These are phyloP conservation scores for Stenurella melanura DNA, from an alignment of 2,888 invertebrate species.

Conservation along the genomic window DNA sequence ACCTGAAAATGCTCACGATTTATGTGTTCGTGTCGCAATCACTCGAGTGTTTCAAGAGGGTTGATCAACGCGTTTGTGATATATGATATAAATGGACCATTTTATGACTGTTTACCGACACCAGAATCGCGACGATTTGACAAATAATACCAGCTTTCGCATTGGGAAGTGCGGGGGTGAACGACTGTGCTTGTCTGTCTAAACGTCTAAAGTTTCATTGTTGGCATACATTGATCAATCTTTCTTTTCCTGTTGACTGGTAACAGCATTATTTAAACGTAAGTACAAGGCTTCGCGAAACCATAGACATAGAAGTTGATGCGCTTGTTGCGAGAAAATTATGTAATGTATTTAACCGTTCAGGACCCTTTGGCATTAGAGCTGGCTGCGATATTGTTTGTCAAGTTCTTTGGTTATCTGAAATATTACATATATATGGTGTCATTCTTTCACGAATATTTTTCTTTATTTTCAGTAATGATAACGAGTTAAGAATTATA, in stretches of 20 bases:
- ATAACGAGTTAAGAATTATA: too few relatives aligned
- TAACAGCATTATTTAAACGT: not conserved
- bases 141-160: conserved; percentile 21
- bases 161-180: conserved; percentile 13
- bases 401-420: not conserved
- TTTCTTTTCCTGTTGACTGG: not conserved
- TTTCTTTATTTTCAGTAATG: too few relatives aligned
- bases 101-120: conserved; percentile 9
- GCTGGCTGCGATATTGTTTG: not conserved
- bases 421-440: too few relatives aligned
- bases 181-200: not conserved
- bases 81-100: conserved; percentile 6
- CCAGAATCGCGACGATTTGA: not conserved
- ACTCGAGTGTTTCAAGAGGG: conserved; percentile 13
- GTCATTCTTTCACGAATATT: too few relatives aligned
- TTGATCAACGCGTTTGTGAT: conserved; percentile 27
- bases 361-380: not conserved
- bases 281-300: not conserved
- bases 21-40: conserved; percentile 6
- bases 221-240: not conserved
- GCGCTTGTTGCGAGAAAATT: not conserved
- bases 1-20: conserved; percentile 20
- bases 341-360: not conserved
- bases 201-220: not conserved
- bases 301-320: not conserved